These are phyloP conservation scores for Xestoiulus laeticollis DNA, from an alignment of 2,888 invertebrate genomes.

Conservation along the genomic window DNA sequence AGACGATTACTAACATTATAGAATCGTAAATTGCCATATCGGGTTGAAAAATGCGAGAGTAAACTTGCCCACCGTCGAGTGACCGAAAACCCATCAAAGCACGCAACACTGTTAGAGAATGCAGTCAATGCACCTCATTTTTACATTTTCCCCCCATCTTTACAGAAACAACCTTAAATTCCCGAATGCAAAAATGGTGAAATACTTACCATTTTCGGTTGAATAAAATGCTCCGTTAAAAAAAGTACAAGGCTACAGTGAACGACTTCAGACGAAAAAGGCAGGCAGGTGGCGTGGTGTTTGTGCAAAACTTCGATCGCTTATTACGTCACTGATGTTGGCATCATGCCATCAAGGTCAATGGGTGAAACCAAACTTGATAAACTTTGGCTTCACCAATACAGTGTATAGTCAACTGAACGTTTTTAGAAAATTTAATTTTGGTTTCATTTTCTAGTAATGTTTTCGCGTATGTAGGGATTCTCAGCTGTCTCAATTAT, in stretches of 20 bases:
- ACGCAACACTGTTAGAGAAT: background rate
- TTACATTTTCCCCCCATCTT: background rate
- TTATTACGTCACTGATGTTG: background rate
- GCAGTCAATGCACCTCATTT: background rate
- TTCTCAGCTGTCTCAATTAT: too few relatives aligned
- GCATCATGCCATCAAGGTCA: background rate
- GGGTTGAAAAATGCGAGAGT: background rate
- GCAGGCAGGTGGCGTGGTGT: slow-evolving; percentile 22
- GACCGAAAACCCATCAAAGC: background rate
- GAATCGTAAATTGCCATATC: background rate
- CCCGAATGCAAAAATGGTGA: background rate
- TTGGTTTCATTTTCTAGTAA: background rate
- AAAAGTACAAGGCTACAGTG: background rate
- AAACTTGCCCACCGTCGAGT: too few relatives aligned
- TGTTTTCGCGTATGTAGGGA: too few relatives aligned
- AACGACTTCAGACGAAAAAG: background rate
- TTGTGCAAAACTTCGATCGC: background rate
- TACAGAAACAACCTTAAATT: background rate
- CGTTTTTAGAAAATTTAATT: background rate
- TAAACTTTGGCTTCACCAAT: too few relatives aligned
- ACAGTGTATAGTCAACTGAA: background rate
- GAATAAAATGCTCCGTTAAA: background rate
- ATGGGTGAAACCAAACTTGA: background rate
- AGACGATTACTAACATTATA: background rate
- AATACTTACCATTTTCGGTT: slow-evolving; percentile 11